These are phyloP conservation scores for Rousettus madagascariensis DNA, from an alignment of 2,797 vertebrate genomes.

Conservation along the genomic window DNA sequence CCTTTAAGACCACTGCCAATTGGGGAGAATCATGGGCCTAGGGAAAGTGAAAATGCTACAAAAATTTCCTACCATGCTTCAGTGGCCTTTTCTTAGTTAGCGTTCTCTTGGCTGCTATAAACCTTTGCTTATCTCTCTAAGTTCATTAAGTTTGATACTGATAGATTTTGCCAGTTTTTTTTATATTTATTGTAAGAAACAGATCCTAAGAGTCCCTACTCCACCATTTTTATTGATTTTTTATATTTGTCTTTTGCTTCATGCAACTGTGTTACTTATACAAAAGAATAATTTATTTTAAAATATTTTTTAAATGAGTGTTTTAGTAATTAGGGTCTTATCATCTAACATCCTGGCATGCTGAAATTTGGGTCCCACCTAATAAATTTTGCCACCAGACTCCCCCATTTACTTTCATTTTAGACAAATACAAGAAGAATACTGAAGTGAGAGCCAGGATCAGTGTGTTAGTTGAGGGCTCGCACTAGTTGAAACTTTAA, in stretches of 20 bases:
- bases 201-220: neutral
- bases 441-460: neutral
- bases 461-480: neutral
- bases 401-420: neutral
- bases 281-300: neutral
- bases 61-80: neutral
- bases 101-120: neutral
- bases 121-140: neutral
- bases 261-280: neutral
- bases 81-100: neutral
- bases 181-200: neutral
- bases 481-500: neutral
- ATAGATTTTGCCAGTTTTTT: neutral
- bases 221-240: neutral
- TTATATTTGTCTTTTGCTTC: neutral
- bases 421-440: neutral
- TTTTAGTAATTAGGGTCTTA: neutral
- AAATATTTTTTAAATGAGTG: neutral
- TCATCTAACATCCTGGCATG: neutral
- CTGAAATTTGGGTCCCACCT: neutral
- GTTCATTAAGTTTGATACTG: neutral
- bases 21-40: neutral
- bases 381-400: neutral
- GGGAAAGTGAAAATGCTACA: neutral
- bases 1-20: neutral